phyloP scores from a whole-genome alignment of 1,140 invertebrate genomes.

The Leptonema lineaticorne region DNA sequence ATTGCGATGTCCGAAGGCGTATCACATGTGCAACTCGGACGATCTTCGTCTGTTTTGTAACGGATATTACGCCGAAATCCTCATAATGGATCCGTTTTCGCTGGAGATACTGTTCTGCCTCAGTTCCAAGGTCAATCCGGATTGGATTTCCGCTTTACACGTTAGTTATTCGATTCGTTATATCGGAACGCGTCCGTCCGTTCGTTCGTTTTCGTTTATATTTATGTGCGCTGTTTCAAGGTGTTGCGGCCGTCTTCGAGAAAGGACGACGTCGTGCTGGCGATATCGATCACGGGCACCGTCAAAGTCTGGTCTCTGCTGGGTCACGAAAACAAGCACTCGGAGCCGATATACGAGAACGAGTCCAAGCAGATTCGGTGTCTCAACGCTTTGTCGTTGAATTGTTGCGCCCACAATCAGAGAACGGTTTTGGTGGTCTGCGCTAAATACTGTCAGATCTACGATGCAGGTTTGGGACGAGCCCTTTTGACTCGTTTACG shows the following conservation, averaged over 20 bases:
- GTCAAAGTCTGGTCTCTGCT: conserved; percentile 97
- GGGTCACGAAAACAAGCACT: conserved; percentile 83
- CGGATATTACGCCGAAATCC: conserved; percentile 96
- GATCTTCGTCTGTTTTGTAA: conserved; percentile 88
- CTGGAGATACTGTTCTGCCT: conserved; percentile 90
- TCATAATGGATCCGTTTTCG: conserved; percentile 95
- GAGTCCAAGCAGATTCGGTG: conserved; percentile 97
- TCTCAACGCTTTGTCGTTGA: conserved; percentile 88
- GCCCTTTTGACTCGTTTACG: no score
- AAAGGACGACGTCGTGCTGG: conserved; percentile 95
- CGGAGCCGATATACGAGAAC: conserved; percentile 91
- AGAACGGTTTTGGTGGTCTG: conserved; percentile 95
- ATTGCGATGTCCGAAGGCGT: conserved; percentile 61
- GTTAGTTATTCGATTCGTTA: conserved; percentile 53
- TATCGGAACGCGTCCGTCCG: background rate
- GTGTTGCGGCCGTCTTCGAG: conserved; percentile 82
- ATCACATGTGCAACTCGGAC: conserved; percentile 76
- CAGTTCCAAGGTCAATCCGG: conserved; percentile 93
- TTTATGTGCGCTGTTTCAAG: conserved; percentile 43
- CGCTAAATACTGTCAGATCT: conserved; percentile 96
- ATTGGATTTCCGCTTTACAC: conserved; percentile 97
- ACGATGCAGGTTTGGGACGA: conserved; percentile 59
- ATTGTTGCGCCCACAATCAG: conserved; percentile 94
- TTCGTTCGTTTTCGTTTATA: background rate
- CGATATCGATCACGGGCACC: conserved; percentile 92